These are phyloP conservation scores for Sipha maydis DNA, from an alignment of 2,888 invertebrate genomes.

Conservation along the genomic window DNA sequence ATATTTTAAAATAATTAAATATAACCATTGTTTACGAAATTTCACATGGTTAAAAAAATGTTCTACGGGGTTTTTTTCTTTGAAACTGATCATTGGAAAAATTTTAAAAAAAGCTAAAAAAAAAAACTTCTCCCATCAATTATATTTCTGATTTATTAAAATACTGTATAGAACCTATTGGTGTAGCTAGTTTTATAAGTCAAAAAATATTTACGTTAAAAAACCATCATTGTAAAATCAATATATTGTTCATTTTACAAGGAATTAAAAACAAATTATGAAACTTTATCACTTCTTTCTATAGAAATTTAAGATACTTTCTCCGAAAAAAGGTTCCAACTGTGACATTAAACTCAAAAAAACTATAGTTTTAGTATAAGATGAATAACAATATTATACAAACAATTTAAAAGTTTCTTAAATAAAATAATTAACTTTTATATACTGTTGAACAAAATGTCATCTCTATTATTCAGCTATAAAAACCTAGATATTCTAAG, in stretches of 20 bases:
- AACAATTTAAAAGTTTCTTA: conserved; percentile 25
- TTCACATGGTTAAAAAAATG: too few species aligned
- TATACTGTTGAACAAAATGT: neutral
- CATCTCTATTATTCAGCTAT: neutral
- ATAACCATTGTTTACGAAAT: too few species aligned
- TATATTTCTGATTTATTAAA: too few species aligned
- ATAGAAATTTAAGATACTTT: neutral
- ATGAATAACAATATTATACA: neutral
- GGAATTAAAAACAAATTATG: neutral
- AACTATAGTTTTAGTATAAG: conserved; percentile 11
- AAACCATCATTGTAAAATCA: neutral
- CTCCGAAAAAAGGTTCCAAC: neutral
- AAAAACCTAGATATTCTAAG: neutral
- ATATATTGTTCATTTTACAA: neutral
- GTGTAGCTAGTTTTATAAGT: too few species aligned
- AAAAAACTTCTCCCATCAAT: too few species aligned
- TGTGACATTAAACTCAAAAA: neutral
- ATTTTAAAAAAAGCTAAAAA: too few species aligned
- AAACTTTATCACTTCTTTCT: neutral
- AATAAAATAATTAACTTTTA: conserved; percentile 3
- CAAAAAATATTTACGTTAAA: too few species aligned
- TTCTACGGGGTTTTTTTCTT: too few species aligned
- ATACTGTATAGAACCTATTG: too few species aligned
- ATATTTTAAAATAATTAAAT: too few species aligned
- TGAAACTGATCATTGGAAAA: too few species aligned